Evolutionary conservation across 2,113 vertebrate species (phyloP).

Genomic region (Alouatta palliata): DNA sequence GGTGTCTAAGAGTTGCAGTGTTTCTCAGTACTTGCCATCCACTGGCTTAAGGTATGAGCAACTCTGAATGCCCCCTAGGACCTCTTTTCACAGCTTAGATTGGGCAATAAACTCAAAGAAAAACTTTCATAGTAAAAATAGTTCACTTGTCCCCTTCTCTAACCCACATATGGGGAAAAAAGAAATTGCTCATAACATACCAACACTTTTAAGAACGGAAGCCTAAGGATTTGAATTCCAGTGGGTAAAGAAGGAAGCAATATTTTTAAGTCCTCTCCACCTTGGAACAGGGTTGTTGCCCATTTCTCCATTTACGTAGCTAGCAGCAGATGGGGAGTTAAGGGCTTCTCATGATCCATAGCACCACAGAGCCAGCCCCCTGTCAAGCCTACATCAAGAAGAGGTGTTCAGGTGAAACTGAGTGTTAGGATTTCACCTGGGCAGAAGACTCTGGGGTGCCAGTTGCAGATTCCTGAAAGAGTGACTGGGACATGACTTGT

Average conservation of each 20-base stretch:
- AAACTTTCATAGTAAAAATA: background rate
- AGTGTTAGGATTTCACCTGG: background rate
- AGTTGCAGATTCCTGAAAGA: background rate
- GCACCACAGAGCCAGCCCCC: too few species aligned
- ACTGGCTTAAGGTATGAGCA: background rate
- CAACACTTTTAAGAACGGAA: background rate
- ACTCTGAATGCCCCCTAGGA: background rate
- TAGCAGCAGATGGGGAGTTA: background rate
- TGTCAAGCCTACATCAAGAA: background rate
- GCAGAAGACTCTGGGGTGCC: background rate
- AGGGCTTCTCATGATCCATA: background rate
- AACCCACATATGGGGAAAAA: background rate
- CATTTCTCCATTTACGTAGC: too few species aligned
- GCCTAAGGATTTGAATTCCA: background rate
- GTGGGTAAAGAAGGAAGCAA: background rate
- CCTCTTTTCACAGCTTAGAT: background rate
- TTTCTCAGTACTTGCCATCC: background rate
- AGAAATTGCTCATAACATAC: background rate
- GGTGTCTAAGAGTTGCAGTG: background rate
- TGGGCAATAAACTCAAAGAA: background rate
- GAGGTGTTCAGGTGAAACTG: background rate
- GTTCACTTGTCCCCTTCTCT: background rate
- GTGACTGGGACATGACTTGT: background rate
- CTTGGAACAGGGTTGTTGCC: background rate
- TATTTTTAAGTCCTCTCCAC: background rate